Conservation (phyloP, 2,113 vertebrate genomes). For the Tragelaphus scriptus region DNA sequence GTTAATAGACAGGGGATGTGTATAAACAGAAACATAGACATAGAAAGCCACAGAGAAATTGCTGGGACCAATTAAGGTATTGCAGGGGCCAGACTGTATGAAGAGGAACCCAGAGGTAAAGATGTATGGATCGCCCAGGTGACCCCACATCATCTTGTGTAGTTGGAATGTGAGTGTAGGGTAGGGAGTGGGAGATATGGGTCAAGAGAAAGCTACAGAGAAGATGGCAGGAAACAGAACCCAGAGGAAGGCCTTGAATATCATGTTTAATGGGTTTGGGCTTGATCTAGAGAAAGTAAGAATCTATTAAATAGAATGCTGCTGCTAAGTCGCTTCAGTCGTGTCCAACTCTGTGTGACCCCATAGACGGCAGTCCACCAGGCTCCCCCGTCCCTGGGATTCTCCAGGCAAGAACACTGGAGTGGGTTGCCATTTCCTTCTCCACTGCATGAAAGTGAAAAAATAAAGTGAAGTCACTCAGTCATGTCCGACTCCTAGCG, state of each 20-base stretch:
- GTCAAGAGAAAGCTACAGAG: background rate
- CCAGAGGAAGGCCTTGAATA: background rate
- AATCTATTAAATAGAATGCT: too few relatives aligned
- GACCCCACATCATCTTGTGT: background rate
- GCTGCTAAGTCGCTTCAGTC: too few relatives aligned
- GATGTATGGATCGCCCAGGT: fast-evolving
- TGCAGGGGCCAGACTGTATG: too few relatives aligned
- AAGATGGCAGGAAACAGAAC: background rate
- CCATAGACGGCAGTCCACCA: too few relatives aligned
- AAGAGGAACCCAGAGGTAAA: background rate
- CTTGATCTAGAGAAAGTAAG: background rate
- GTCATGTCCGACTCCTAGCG: too few relatives aligned
- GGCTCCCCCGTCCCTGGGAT: too few relatives aligned
- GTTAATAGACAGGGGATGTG: background rate
- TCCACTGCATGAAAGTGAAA: too few relatives aligned
- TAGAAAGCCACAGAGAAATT: background rate
- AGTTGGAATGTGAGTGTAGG: too few relatives aligned
- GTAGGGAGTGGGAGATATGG: background rate
- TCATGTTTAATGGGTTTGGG: background rate
- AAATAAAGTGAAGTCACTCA: too few relatives aligned
- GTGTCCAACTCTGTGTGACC: too few relatives aligned
- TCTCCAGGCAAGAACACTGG: too few relatives aligned
- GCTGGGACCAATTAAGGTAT: background rate
- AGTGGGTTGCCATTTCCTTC: too few relatives aligned
- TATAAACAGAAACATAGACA: background rate